These are phyloP conservation scores for Zoanthus sansibaricus DNA, from an alignment of 92 coral and sea anemone species.

Conservation along the genomic window DNA sequence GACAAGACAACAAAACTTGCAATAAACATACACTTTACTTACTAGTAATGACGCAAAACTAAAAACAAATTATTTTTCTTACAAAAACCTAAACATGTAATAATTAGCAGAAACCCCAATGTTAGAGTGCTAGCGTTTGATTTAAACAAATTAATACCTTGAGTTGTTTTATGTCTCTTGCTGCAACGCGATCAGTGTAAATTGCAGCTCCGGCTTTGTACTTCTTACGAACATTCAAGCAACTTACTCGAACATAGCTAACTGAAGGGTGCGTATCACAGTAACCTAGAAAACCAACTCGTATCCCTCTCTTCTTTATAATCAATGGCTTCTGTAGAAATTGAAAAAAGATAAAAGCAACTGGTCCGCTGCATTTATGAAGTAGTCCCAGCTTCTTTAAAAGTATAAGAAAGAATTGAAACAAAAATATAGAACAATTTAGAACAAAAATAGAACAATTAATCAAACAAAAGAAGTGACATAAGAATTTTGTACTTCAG, in stretches of 20 bases:
- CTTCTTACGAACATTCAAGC: conserved; percentile 36
- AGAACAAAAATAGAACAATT: too few relatives aligned
- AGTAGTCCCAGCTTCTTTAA: too few relatives aligned
- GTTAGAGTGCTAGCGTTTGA: too few relatives aligned
- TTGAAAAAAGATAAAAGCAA: not conserved
- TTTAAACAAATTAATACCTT: conserved; percentile 35
- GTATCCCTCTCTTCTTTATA: conserved; percentile 57
- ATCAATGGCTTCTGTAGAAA: conserved; percentile 70
- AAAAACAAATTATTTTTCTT: too few relatives aligned
- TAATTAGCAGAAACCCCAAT: not conserved
- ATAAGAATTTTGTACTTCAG: too few relatives aligned
- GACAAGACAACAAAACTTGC: too few relatives aligned
- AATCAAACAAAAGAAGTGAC: too few relatives aligned
- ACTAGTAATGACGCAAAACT: too few relatives aligned
- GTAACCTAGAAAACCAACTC: conserved; percentile 84
- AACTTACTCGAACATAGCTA: not conserved
- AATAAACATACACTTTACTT: too few relatives aligned
- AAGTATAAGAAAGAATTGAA: too few relatives aligned
- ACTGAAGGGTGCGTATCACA: conserved; percentile 32
- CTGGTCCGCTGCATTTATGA: not conserved
- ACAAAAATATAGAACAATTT: too few relatives aligned
- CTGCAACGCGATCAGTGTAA: conserved; percentile 30
- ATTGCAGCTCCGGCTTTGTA: conserved; percentile 42
- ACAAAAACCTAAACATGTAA: too few relatives aligned
- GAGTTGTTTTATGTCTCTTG: conserved; percentile 29